Conservation (phyloP, 1,140 invertebrate species). For the Drosophila aff. region DNA sequence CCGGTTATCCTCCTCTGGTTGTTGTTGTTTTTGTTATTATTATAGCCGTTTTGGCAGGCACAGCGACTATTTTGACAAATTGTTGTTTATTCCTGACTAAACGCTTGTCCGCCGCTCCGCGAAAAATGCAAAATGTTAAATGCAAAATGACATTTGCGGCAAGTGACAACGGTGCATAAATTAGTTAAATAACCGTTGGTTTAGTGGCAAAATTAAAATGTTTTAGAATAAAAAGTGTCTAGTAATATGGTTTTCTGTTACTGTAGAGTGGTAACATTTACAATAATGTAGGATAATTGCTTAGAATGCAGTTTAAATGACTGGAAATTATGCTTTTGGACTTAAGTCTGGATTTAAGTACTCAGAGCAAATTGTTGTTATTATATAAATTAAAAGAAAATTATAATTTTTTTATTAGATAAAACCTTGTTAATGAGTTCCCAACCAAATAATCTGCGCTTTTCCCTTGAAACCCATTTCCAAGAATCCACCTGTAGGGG, state of each 20-base stretch:
- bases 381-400: background rate
- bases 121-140: constrained; percentile 30
- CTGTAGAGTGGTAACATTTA: too few relatives aligned
- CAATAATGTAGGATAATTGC: too few relatives aligned
- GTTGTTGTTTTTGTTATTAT: constrained; percentile 14
- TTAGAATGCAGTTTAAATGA: too few relatives aligned
- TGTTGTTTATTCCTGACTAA: constrained; percentile 73
- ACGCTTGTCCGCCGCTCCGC: constrained; percentile 57
- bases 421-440: background rate
- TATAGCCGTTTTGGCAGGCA: constrained; percentile 35
- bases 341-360: too few relatives aligned
- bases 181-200: constrained; percentile 33
- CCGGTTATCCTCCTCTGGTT: constrained; percentile 42
- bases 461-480: background rate
- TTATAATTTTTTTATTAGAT: too few relatives aligned
- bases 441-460: background rate
- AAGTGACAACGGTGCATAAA: constrained; percentile 60
- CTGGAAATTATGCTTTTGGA: too few relatives aligned
- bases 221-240: too few relatives aligned
- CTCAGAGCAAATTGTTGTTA: too few relatives aligned
- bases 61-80: constrained; percentile 67
- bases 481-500: background rate
- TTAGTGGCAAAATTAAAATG: background rate
- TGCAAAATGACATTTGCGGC: constrained; percentile 55
- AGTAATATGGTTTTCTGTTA: too few relatives aligned